A percentile compares a stretch with the other conserved stretches of the same genome.
Evolutionary conservation across 2,113 vertebrate genomes (phyloP).

Genomic region (Panurus biarmicus): DNA sequence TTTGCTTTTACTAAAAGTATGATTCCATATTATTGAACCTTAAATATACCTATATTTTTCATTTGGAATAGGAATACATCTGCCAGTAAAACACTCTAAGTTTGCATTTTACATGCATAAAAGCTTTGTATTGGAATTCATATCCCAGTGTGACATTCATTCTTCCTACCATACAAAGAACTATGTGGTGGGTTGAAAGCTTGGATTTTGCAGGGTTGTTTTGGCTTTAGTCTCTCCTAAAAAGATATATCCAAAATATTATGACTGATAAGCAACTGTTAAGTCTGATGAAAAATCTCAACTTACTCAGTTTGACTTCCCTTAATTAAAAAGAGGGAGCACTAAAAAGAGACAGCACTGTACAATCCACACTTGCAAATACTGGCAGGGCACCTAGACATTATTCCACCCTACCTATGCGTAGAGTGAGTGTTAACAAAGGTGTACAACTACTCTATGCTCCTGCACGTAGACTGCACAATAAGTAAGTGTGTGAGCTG

Average conservation of each 20-base stretch:
- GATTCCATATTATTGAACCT: background rate
- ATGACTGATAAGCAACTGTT: background rate
- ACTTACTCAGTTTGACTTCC: background rate
- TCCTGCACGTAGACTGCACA: background rate
- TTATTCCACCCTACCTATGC: background rate
- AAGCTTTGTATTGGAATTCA: background rate
- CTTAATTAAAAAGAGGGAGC: background rate
- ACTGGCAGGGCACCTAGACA: background rate
- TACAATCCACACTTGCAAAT: background rate
- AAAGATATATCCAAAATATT: background rate
- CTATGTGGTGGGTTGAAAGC: background rate
- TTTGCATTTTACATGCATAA: background rate
- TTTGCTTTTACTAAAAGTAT: slow-evolving; percentile 30
- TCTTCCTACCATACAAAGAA: background rate
- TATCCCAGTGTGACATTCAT: background rate
- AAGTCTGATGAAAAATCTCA: background rate
- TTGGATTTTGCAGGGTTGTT: background rate
- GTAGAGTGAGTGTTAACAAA: background rate
- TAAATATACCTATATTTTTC: slow-evolving; percentile 6
- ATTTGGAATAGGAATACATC: background rate
- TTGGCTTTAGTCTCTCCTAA: background rate
- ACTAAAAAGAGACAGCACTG: background rate
- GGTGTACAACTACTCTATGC: background rate
- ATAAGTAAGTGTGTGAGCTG: accelerated
- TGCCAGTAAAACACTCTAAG: background rate